Evolutionary conservation across 2,113 vertebrate genomes (phyloP), one percentile per base, ranked within the genome.

Genomic region (Otocyon megalotis): DNA sequence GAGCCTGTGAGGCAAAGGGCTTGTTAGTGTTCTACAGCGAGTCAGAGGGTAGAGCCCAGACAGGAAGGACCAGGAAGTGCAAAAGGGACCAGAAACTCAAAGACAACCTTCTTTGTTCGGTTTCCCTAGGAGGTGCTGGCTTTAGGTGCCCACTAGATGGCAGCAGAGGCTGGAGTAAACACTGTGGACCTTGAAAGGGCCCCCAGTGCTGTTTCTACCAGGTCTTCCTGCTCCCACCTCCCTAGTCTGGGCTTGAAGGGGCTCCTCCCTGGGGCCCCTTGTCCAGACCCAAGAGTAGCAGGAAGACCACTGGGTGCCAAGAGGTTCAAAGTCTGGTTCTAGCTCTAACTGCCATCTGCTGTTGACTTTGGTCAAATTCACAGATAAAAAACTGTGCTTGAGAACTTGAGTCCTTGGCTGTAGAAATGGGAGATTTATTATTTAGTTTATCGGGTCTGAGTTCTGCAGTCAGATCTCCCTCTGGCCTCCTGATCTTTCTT

Each of bases 321-420:
- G 58, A 83, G 12, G 10, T 50, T 74, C 43, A 65, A 50, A 35
- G 26, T 48, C 22, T 35, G 12, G 9, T 74, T 43, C 56, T 76
- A 50, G 81, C 32, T 58, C 50, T 53, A 26, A 13, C 19, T 80
- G 4, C 17, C 17, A 48, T 91, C 43, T 95, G 30, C 58, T 7
- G 12, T 32, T 87, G 53, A 90, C 62, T 8, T 79, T 65, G 71
- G 30, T 5, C 48, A 92, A 92, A 88, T 74, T 58, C 92, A 88
- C 19, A 92, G 60, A 88, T 62, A 63, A 76, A 91, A 79, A 91
- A 79, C 35, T 32, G 15, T 84, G 67, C 72, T 80, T 89, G 50
- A 62, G 50, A 94, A 67, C 20, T 24, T 89, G 77, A 85, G 53
- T 84, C 15, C 28, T 92, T 92, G 82, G n/a, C 62, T 90, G 3